These are phyloP conservation scores for Noctua janthina DNA, from an alignment of 2,888 invertebrate species.

Conservation along the genomic window DNA sequence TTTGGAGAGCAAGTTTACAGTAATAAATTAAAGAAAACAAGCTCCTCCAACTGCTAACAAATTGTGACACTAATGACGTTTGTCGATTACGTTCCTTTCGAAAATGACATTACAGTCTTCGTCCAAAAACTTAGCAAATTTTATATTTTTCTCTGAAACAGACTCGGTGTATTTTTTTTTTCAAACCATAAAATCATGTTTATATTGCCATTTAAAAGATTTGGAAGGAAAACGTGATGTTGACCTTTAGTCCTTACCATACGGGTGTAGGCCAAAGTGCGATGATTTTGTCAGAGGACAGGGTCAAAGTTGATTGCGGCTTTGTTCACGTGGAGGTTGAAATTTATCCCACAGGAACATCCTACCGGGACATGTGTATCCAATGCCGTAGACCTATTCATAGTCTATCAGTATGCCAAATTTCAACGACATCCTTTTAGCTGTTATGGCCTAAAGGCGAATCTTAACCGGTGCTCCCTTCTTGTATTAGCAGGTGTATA, in stretches of 20 bases:
- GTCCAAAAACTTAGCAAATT: conserved; percentile 15
- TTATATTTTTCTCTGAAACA: background rate
- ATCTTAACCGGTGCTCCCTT: background rate
- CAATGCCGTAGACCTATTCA: background rate
- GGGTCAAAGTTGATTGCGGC: too few species aligned
- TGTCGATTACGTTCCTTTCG: conserved; percentile 5
- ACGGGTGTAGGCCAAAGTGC: background rate
- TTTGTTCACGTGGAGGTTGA: background rate
- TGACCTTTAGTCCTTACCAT: background rate
- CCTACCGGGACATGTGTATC: background rate
- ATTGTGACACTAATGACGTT: conserved; percentile 58
- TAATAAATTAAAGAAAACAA: conserved; percentile 58
- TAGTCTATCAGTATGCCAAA: background rate
- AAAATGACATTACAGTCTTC: conserved; percentile 8
- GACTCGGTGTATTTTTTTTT: background rate
- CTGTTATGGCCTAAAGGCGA: background rate
- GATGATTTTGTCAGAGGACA: background rate
- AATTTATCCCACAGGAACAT: background rate
- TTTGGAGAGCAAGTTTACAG: conserved; percentile 15
- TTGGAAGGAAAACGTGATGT: too few species aligned
- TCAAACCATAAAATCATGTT: background rate
- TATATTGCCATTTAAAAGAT: too few species aligned
- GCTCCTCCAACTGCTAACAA: conserved; percentile 40
- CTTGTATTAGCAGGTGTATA: background rate
- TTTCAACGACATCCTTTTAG: background rate